Base-by-base conservation (phyloP, 2,113 vertebrate species). In the Esox niger region DNA sequence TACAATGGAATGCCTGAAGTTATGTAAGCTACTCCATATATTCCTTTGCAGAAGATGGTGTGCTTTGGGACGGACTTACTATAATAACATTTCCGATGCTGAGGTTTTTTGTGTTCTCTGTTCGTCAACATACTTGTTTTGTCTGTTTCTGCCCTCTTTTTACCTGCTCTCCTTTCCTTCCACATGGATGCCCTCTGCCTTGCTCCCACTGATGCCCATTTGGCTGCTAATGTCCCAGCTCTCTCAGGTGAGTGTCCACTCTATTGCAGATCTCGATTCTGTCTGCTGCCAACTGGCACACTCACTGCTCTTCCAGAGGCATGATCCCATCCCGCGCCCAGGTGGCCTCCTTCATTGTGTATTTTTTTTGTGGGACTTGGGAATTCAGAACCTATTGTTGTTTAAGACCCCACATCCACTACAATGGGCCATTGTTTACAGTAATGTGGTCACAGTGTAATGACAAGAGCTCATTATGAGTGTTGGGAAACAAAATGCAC, bases 161-260 rank as follows among this genome's bases (percentile, higher is more conserved):
- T 26, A 35, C 21, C 7, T 71, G 58, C 49, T 62, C 32, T 11
- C 26, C 2, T 65, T 58, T 11, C 29, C 70, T 60, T 27, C 15
- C 38, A 27, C 69, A 11, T 59, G 43, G 35, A 23, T 60, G 23
- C 7, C 46, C 62, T 64, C 33, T 55, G 32, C 62, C 59, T 43
- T 29, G 25, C 71, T 74, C 52, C 46, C 30, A 30, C 58, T 47
- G 70, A 56, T 84, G 80, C 70, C 69, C 75, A 20, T 78, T 80
- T 80, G 79, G 69, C 11, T 9, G 11, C 63, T 57, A 62, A 57
- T 58, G 26, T 31, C 66, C 33, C 84, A 91, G 89, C 86, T 91
- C 62, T 89, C 88, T 6, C 88, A 88, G 84, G 89, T 89, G 65
- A 15, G 88, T 87, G 3, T 74, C 64, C 57, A 55, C 15, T 52